Evolutionary conservation across 2,888 invertebrate genomes (phyloP), one percentile per base, ranked within the genome.

Genomic region (Drosophila kokeensis): DNA sequence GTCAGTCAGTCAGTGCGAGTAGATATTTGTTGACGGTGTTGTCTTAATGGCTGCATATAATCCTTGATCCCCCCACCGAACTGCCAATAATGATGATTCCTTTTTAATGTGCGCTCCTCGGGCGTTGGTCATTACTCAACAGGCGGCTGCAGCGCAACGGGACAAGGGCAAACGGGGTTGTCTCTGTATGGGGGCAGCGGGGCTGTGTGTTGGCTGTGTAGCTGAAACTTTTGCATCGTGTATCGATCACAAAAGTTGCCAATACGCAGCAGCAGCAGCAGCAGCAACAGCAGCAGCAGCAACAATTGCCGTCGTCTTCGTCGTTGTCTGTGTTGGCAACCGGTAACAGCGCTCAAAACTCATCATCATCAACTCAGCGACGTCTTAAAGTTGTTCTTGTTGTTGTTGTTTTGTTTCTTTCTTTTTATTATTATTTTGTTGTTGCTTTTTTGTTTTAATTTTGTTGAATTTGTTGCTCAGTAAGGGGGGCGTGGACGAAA

Each of bases 21-120:
- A 77, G 67, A 78, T 75, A 79, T 79, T 80, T 78, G 78, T 63
- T 59, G 34, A 32, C 53, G 57, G 77, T 69, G 68, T 77, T 69
- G 78, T 50, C 81, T 79, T 79, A 79, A 79, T 79, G 81, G 81
- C 81, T 27, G 65, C 63, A 66, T 62, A 68, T 62, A 79, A 79
- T 79, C 79, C 79, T 79, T 79, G 82, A 79, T 79, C 82, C 79
- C 79, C 81, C 69, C 81, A 45, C 64, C 64, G 54, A 73, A 59
- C 90, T 90, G 90, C 90, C 88, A 90, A 91, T 90, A 90, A 90
- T 90, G 90, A 90, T 90, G 90, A 91, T 90, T 91, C 89, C 90
- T 91, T 90, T 90, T 90, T 90, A 90, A 90, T 90, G 91, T 90
- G 80, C 82, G 70, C 89, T 83, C 90, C 86, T 70, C 79, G 76